A percentile compares a stretch with the other conserved stretches of the same genome.
phyloP scores from a whole-genome alignment of 2,888 invertebrate genomes.

The Spisula subtruncata region DNA sequence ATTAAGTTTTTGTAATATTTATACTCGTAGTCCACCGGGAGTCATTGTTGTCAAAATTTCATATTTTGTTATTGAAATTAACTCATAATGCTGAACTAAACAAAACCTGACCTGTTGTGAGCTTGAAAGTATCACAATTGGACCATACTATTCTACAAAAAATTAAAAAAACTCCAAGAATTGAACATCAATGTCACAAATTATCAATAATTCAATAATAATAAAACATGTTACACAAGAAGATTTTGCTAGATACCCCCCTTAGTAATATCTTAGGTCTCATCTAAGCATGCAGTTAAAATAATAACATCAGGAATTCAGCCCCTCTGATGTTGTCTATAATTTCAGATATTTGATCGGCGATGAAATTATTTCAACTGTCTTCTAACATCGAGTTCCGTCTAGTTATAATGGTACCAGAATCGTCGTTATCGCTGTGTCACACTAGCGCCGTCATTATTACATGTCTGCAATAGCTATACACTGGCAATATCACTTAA shows the following conservation, averaged over 20 bases:
- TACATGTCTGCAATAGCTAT: no score
- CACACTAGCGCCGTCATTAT: no score
- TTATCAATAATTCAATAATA: neutral
- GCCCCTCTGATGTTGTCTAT: neutral
- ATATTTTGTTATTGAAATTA: neutral
- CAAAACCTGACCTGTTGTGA: neutral
- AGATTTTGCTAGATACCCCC: neutral
- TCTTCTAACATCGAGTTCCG: no score
- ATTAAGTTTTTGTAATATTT: no score
- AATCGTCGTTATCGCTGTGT: no score
- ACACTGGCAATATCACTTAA: no score
- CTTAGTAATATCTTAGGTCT: neutral
- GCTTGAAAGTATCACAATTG: no score
- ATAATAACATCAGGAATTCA: neutral
- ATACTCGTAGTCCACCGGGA: no score
- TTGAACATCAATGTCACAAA: neutral
- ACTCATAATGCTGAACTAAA: neutral
- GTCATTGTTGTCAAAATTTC: neutral
- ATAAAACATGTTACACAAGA: neutral
- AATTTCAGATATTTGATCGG: neutral
- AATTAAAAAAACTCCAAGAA: neutral
- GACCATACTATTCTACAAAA: no score
- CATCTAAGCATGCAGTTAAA: neutral
- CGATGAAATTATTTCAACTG: neutral
- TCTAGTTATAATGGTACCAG: neutral